Percentiles rank a stretch among this genome's conserved stretches.
phyloP scores from a whole-genome alignment of 2,888 invertebrate genomes.

The Sceliomorpha sp. region DNA sequence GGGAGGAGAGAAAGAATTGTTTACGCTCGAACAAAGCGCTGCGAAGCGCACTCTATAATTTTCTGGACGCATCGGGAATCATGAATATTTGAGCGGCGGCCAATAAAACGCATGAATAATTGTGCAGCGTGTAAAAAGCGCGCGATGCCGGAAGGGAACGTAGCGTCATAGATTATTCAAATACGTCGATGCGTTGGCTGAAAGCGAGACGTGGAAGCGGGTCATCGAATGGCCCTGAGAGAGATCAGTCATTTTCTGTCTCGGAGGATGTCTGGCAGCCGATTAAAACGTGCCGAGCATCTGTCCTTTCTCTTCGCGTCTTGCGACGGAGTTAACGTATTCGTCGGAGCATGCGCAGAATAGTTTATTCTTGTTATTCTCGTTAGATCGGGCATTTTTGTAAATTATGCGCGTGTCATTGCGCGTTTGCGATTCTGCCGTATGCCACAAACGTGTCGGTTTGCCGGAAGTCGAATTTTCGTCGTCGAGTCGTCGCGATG shows the following conservation, averaged over 20 bases:
- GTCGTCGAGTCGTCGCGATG: too few species aligned
- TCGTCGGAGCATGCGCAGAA: conserved; percentile 45
- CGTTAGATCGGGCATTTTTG: conserved; percentile 32
- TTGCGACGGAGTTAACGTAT: conserved; percentile 20
- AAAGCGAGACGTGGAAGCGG: conserved; percentile 42
- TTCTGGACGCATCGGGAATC: too few species aligned
- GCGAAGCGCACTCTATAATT: too few species aligned
- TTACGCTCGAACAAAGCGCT: too few species aligned
- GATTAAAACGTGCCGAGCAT: conserved; percentile 79
- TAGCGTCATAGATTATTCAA: conserved; percentile 33
- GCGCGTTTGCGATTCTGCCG: too few species aligned
- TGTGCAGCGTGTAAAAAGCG: conserved; percentile 32
- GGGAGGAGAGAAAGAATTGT: too few species aligned
- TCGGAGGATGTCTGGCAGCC: conserved; percentile 75
- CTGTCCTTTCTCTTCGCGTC: conserved; percentile 63
- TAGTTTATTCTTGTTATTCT: conserved; percentile 44
- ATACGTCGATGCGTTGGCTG: conserved; percentile 30
- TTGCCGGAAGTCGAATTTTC: too few species aligned
- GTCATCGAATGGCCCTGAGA: conserved; percentile 52
- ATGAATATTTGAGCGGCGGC: conserved; percentile 17
- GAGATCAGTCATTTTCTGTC: conserved; percentile 72
- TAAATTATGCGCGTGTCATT: too few species aligned
- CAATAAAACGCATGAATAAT: conserved; percentile 38
- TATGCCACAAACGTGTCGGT: too few species aligned
- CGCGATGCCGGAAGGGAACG: conserved; percentile 32